Evolutionary conservation across 92 coral and sea anemone genomes (phyloP).

Genomic region (Parazoanthus atlanticus): DNA sequence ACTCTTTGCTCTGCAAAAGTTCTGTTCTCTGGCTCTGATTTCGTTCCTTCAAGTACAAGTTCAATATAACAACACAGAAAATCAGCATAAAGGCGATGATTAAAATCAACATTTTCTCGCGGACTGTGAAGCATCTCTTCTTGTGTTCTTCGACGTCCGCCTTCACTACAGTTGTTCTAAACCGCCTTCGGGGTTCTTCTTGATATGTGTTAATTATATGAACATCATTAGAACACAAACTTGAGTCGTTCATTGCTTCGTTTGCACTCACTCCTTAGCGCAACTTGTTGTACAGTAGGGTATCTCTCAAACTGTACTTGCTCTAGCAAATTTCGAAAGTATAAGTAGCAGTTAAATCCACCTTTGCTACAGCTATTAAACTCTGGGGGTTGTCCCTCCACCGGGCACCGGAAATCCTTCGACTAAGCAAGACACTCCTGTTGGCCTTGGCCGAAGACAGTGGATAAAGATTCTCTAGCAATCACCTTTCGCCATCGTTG

Average conservation of each 20-base stretch:
- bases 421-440: neutral
- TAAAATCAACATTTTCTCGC: conserved; percentile 61
- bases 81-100: conserved; percentile 54
- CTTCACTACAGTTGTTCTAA: conserved; percentile 4
- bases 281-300: neutral
- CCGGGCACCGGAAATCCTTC: conserved; percentile 22
- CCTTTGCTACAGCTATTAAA: neutral
- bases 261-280: neutral
- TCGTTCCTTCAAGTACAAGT: conserved; percentile 67
- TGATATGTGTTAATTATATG: neutral
- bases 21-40: conserved; percentile 16
- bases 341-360: neutral
- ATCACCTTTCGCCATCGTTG: neutral
- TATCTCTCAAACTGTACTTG: neutral
- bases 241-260: conserved; percentile 18
- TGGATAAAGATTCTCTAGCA: neutral
- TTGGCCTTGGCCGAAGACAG: neutral
- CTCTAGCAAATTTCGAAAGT: neutral
- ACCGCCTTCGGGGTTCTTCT: neutral
- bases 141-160: neutral
- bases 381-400: neutral
- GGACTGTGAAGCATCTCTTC: conserved; percentile 39
- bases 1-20: neutral
- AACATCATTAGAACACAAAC: neutral
- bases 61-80: conserved; percentile 60